These are phyloP conservation scores for Takifugu bimaculatus DNA, from an alignment of 2,113 vertebrate genomes.

Conservation along the genomic window DNA sequence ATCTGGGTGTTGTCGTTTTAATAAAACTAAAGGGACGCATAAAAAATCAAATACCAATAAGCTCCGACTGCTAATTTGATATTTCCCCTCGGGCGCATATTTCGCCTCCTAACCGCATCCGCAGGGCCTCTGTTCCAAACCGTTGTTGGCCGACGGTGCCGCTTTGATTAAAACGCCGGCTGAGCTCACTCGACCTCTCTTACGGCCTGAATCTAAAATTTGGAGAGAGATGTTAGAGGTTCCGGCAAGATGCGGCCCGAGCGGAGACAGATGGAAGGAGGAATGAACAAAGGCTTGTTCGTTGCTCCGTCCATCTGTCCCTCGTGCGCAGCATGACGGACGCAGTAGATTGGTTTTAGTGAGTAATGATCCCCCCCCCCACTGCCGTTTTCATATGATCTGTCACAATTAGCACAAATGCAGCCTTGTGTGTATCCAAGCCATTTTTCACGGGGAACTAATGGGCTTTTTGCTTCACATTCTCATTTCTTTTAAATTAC, in stretches of 20 bases:
- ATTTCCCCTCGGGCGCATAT: neutral
- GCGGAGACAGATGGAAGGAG: constrained; percentile 46
- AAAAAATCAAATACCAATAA: constrained; percentile 5
- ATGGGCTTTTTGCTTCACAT: too few relatives aligned
- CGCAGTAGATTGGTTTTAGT: constrained; percentile 15
- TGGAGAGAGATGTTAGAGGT: constrained; percentile 19
- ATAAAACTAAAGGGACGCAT: constrained; percentile 18
- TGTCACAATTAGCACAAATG: neutral
- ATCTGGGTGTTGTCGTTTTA: neutral
- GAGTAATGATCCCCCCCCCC: constrained; percentile 32
- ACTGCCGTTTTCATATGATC: constrained; percentile 6
- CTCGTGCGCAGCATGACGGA: constrained; percentile 13
- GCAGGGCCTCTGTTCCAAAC: too few relatives aligned
- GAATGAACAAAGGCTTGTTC: constrained; percentile 52
- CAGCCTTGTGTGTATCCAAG: too few relatives aligned
- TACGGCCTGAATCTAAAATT: constrained; percentile 10
- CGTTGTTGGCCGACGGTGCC: neutral
- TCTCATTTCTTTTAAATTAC: too few relatives aligned
- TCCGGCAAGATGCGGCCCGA: neutral
- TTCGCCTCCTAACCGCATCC: too few relatives aligned
- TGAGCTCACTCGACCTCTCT: constrained; percentile 25
- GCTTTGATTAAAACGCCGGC: constrained; percentile 1
- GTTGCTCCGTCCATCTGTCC: constrained; percentile 59
- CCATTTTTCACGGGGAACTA: too few relatives aligned
- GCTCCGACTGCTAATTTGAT: constrained; percentile 14